Evolutionary conservation across 1,140 invertebrate species (phyloP).

Genomic region (Scaptomyza pallida): DNA sequence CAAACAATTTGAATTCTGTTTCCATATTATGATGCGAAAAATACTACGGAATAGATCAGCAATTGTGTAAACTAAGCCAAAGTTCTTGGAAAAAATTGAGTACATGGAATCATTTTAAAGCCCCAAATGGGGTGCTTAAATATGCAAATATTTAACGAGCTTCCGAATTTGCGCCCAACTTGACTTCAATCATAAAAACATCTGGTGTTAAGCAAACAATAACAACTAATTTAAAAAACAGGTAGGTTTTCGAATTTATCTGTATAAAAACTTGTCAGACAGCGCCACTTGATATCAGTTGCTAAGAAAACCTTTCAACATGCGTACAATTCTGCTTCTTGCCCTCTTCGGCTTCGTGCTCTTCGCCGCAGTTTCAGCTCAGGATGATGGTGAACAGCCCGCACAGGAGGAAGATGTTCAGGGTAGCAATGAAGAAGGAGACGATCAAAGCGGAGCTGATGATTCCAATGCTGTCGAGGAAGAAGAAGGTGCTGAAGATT

Average conservation of each 20-base stretch:
- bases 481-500: not conserved
- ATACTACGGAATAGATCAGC: not conserved
- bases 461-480: not conserved
- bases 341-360: conserved; percentile 64
- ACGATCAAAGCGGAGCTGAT: not conserved
- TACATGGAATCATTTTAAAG: not conserved
- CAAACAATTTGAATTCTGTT: not conserved
- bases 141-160: conserved; percentile 45
- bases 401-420: conserved; percentile 11
- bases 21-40: not conserved
- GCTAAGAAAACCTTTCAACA: conserved; percentile 32
- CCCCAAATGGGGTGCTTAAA: not conserved
- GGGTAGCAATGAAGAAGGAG: not conserved
- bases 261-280: conserved; percentile 53
- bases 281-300: conserved; percentile 43
- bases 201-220: conserved; percentile 40
- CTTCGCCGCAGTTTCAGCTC: conserved; percentile 40
- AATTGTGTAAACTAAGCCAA: conserved; percentile 51
- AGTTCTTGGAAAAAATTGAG: conserved; percentile 16
- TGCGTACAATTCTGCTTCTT: conserved; percentile 55
- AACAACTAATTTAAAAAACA: conserved; percentile 3
- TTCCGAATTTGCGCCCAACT: conserved; percentile 8
- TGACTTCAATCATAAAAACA: conserved; percentile 20
- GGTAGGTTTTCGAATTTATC: not conserved
- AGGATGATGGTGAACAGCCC: not conserved